Evolutionary conservation across 2,888 invertebrate species (phyloP), one percentile per base, ranked within the genome.

Genomic region (Melinaea menophilus): DNA sequence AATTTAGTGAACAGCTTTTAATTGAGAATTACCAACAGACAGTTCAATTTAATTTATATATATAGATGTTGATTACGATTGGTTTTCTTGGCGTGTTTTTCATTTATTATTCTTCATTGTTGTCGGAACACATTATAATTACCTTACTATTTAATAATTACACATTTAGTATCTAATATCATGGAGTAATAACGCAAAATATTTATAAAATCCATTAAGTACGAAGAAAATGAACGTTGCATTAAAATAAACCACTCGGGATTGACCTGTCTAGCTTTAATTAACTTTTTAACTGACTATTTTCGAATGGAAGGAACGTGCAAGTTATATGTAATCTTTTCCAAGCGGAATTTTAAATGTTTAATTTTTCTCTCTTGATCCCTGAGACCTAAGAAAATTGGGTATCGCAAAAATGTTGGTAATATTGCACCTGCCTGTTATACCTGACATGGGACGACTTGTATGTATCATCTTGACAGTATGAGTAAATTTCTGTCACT

Each of bases 381-480:
- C 31, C 31, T 4, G 31, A 1, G 51, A 51, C 51, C 51, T 51
- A 31, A 51, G 51, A 78, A 79, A 78, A 76, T 79, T 74, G 72
- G 71, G 72, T 69, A 71, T 75, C 73, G 75, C 74, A 80, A 81
- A 79, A 81, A 82, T 82, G 76, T 76, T 67, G 69, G 82, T 81
- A 80, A 86, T 85, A 86, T 86, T 86, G 85, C 87, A 87, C 85
- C 86, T 86, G 85, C 70, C 69, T 64, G 66, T 72, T 77, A 74
- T 78, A 79, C 83, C 82, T 88, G 89, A 90, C 85, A 81, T 76
- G 86, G 89, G 89, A 87, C 81, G 80, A 77, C 85, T 80, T 84
- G 84, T 84, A 88, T 90, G 85, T 83, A 86, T 90, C 90, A 89
- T 74, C 75, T 78, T 82, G 87, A 89, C 86, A 78, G 83, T 77